These are phyloP conservation scores for Apteryx owenii DNA, from an alignment of 2,113 vertebrate genomes.

Conservation along the genomic window DNA sequence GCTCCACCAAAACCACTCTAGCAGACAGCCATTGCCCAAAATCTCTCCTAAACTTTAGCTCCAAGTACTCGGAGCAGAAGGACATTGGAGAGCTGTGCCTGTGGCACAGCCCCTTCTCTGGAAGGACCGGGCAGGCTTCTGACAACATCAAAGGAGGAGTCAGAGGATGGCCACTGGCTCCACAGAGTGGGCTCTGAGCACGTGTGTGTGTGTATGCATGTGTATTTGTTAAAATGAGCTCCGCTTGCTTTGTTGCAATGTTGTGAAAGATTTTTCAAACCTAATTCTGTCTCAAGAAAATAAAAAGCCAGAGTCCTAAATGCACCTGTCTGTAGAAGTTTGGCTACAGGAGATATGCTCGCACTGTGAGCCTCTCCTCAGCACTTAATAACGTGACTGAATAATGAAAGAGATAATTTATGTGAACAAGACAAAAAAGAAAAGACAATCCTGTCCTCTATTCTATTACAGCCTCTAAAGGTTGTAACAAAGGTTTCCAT, in stretches of 20 bases:
- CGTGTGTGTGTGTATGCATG: too few species aligned
- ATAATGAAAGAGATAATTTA: neutral
- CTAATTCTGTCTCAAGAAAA: neutral
- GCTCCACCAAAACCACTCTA: neutral
- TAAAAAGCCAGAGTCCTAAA: neutral
- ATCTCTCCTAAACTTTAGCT: neutral
- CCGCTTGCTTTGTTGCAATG: neutral
- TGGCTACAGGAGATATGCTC: neutral
- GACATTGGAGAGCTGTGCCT: neutral
- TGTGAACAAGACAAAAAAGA: neutral
- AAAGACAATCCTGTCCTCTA: neutral
- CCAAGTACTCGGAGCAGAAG: neutral
- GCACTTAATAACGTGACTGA: neutral
- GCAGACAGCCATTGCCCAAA: neutral
- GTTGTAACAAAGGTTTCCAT: neutral
- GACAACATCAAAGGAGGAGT: neutral
- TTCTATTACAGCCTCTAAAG: neutral
- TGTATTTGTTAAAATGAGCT: neutral
- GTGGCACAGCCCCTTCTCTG: neutral
- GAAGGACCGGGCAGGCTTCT: neutral
- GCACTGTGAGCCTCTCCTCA: neutral
- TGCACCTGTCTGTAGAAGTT: neutral
- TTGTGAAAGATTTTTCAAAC: neutral
- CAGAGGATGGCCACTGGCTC: neutral
- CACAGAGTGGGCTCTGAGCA: neutral